A percentile compares a stretch with the other conserved stretches of the same genome.
These are phyloP conservation scores for Latrodectus hesperus DNA, from an alignment of 2,888 invertebrate species.

Conservation along the genomic window DNA sequence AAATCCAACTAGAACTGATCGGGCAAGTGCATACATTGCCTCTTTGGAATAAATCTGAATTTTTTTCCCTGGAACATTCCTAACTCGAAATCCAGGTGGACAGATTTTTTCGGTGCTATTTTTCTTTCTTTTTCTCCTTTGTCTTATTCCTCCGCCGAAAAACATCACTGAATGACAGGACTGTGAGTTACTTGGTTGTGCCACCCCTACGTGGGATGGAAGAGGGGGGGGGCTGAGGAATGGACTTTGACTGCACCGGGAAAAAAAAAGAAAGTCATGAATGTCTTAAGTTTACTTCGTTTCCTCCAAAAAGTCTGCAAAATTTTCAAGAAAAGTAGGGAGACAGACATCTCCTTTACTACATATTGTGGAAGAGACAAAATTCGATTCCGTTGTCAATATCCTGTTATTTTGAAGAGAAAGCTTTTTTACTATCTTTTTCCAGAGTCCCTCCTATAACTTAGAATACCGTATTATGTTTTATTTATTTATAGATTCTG, in stretches of 20 bases:
- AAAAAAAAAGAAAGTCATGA: slow-evolving; percentile 29
- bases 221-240: background rate
- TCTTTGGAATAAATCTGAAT: no score
- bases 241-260: background rate
- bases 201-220: background rate
- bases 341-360: slow-evolving; percentile 17
- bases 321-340: slow-evolving; percentile 22
- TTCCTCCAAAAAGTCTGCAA: slow-evolving; percentile 29
- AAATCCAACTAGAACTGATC: no score
- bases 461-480: slow-evolving; percentile 43
- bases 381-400: slow-evolving; percentile 62
- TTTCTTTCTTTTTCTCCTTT: slow-evolving; percentile 3
- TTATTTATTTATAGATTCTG: slow-evolving; percentile 63
- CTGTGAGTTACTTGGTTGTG: slow-evolving; percentile 23
- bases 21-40: no score
- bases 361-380: slow-evolving; percentile 43
- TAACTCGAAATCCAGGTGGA: background rate
- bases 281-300: slow-evolving; percentile 34
- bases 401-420: slow-evolving; percentile 38
- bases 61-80: background rate
- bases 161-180: slow-evolving; percentile 33
- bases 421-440: slow-evolving; percentile 15
- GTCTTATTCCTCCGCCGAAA: slow-evolving; percentile 5
- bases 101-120: background rate
- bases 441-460: slow-evolving; percentile 18